Percentiles rank a stretch among this genome's conserved stretches.
Conservation (phyloP, 2,888 invertebrate species). For the Trilocha varians region DNA sequence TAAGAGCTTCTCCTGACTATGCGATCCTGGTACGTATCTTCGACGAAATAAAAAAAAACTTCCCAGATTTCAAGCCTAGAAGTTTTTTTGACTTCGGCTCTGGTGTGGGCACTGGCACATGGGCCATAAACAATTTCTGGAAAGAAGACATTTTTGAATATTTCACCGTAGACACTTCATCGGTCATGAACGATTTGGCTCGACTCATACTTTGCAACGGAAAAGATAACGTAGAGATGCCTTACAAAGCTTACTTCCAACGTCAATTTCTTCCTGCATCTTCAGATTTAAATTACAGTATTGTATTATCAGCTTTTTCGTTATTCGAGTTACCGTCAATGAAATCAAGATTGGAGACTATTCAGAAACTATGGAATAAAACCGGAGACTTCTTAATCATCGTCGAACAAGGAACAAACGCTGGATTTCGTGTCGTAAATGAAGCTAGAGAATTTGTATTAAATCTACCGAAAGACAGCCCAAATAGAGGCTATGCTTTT, state of each 20-base stretch:
- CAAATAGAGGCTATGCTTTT: constrained; percentile 75
- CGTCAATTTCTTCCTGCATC: constrained; percentile 86
- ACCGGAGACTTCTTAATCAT: constrained; percentile 86
- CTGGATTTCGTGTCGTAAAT: constrained; percentile 85
- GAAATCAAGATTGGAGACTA: constrained; percentile 76
- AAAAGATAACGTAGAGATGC: constrained; percentile 72
- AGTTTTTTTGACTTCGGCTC: constrained; percentile 93
- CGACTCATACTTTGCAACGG: constrained; percentile 79
- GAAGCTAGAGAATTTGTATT: constrained; percentile 90
- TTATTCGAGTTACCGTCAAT: constrained; percentile 84
- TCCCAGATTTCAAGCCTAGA: constrained; percentile 80
- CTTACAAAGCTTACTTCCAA: constrained; percentile 78
- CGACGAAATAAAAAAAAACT: constrained; percentile 78
- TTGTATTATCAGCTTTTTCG: constrained; percentile 86
- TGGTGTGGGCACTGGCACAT: constrained; percentile 88
- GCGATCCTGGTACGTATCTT: constrained; percentile 80
- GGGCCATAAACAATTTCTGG: constrained; percentile 88
- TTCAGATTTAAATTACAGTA: constrained; percentile 76
- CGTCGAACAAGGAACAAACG: constrained; percentile 87
- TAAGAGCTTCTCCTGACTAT: constrained; percentile 83
- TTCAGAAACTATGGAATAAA: constrained; percentile 89
- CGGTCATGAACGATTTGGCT: constrained; percentile 87
- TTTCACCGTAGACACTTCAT: constrained; percentile 87
- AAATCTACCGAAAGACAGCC: constrained; percentile 49
- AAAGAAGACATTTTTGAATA: constrained; percentile 82